phyloP scores from a whole-genome alignment of 2,113 vertebrate genomes.

The Syngnathus floridae region DNA sequence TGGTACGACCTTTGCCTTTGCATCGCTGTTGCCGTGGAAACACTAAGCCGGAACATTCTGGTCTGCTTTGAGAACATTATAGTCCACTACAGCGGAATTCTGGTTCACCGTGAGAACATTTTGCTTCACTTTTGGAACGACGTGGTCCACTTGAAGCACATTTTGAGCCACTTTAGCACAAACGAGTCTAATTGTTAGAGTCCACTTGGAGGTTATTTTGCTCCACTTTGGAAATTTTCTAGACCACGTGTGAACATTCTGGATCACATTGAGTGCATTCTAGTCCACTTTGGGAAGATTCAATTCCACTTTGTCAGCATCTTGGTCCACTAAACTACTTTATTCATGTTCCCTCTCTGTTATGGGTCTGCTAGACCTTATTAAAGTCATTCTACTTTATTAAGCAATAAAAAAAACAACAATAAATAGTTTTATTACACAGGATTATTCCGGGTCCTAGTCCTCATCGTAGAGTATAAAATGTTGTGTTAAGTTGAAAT shows the following conservation, averaged over 20 bases:
- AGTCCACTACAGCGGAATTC: too few relatives aligned
- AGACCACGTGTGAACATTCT: too few relatives aligned
- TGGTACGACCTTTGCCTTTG: constrained; percentile 54
- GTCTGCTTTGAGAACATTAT: neutral
- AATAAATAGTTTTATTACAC: neutral
- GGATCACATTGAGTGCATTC: neutral
- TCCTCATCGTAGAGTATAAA: neutral
- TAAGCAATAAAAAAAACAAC: neutral
- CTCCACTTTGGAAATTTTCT: neutral
- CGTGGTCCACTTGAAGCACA: neutral
- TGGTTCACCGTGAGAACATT: neutral
- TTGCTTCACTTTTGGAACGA: neutral
- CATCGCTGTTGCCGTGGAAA: constrained; percentile 62
- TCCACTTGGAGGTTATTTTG: neutral
- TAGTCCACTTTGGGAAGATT: neutral
- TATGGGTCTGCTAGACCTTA: neutral
- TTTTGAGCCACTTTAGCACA: neutral
- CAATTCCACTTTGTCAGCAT: neutral
- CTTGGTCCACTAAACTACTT: neutral
- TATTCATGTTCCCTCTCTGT: neutral
- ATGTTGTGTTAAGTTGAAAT: neutral
- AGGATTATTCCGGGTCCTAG: neutral
- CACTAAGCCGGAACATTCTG: constrained; percentile 5
- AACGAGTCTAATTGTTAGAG: too few relatives aligned
- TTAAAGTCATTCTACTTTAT: neutral